Evolutionary conservation across 2,797 vertebrate species (phyloP), one percentile per base, ranked within the genome.

Genomic region (Spinus olivaceus): DNA sequence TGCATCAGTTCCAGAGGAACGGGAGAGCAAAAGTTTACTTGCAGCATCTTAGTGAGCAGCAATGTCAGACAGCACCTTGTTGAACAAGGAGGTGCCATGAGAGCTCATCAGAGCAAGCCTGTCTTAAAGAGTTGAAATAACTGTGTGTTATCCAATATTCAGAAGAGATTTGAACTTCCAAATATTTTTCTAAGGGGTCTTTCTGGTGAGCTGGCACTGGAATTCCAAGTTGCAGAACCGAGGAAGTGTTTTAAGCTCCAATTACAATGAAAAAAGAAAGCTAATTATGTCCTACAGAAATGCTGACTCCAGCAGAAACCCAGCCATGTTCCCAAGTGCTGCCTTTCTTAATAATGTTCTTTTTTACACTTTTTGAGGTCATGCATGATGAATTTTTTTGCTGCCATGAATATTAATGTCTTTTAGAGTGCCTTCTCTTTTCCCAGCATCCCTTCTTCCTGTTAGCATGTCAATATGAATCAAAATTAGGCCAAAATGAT

Each of bases 401-500:
- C 78, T 92, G 50, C 57, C 15, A 15, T 49, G n/a, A 72, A 70
- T 44, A 94, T 61, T 94, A 77, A 82, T 77, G 57, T 86, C 30
- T 53, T 83, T 28, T 17, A 39, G 60, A 49, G 18, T 49, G 93
- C 69, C 60, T 70, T 81, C 66, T 72, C 83, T 74, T 92, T 92
- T 27, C 16, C 50, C 50, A 50, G 65, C 10, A 1, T 33, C 53
- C 41, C 37, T 71, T 22, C 64, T 80, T 73, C 88, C 78, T 84
- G 59, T 85, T 88, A 83, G 42, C 37, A 9, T 71, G 73, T 74
- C 85, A 72, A 42, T 46, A 59, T 66, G 70, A 93, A 94, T 81
- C 47, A 81, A 95, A 97, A 96, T 90, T 59, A 92, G 89, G 81
- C 83, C 85, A 74, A 66, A 95, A 92, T 60, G 54, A 80, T 93